Evolutionary conservation across 2,113 vertebrate species (phyloP).

Genomic region (Pseudorectes ferrugineus): DNA sequence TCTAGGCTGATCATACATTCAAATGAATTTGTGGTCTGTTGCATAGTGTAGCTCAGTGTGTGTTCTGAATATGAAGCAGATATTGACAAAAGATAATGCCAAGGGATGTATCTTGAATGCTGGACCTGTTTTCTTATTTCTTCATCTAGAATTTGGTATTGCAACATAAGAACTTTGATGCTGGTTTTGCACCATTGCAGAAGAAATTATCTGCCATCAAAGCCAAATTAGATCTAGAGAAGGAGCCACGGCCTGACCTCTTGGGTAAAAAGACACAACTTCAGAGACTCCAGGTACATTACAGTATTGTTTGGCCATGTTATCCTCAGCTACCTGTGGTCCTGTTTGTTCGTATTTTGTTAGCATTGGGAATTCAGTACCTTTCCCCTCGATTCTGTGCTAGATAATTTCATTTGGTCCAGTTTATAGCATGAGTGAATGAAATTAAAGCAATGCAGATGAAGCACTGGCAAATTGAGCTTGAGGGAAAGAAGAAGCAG

Average conservation of each 20-base stretch:
- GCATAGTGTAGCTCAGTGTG: not conserved
- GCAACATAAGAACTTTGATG: constrained; percentile 81
- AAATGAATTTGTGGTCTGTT: not conserved
- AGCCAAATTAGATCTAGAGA: constrained; percentile 63
- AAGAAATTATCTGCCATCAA: constrained; percentile 71
- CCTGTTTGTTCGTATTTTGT: not conserved
- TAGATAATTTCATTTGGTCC: not conserved
- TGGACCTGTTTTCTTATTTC: not conserved
- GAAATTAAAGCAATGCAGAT: not conserved
- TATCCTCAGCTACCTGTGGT: not conserved
- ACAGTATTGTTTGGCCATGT: not conserved
- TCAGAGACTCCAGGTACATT: constrained; percentile 82
- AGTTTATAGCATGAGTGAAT: not conserved
- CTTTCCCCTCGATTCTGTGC: not conserved
- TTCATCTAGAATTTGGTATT: constrained; percentile 75
- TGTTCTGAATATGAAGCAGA: not conserved
- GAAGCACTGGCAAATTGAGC: not conserved
- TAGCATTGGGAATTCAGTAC: not conserved
- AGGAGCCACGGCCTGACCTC: constrained; percentile 76
- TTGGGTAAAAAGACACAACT: constrained; percentile 84
- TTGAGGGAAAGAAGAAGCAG: not conserved
- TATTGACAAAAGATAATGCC: not conserved
- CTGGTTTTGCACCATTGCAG: constrained; percentile 67
- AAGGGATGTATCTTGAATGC: not conserved
- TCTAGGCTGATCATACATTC: not conserved